phyloP scores from a whole-genome alignment of 2,888 invertebrate species.

The Epirrhoe alternata region DNA sequence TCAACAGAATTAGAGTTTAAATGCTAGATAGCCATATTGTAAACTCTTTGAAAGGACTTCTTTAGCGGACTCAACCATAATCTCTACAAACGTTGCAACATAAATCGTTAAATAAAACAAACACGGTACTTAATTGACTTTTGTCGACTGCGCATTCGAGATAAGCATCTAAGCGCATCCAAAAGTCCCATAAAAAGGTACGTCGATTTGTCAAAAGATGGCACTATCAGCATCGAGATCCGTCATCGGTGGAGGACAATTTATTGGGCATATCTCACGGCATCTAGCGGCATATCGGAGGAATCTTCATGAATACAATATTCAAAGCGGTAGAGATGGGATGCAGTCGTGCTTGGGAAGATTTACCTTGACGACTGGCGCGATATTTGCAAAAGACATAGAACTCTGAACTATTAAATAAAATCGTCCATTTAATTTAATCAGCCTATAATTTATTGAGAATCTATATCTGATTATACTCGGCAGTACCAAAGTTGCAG shows the following conservation, averaged over 20 bases:
- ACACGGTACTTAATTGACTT: neutral
- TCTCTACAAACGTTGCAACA: too few relatives aligned
- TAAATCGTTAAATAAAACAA: neutral
- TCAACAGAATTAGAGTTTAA: too few relatives aligned
- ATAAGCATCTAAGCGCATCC: slow-evolving; percentile 72
- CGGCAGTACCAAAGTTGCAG: too few relatives aligned
- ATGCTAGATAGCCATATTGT: too few relatives aligned
- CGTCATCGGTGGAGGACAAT: slow-evolving; percentile 76
- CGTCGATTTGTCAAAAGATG: slow-evolving; percentile 80
- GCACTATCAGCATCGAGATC: slow-evolving; percentile 76
- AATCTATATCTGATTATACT: too few relatives aligned
- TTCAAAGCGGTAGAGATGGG: slow-evolving; percentile 37
- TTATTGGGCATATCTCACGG: slow-evolving; percentile 75
- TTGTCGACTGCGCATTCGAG: slow-evolving; percentile 5
- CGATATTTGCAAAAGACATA: too few relatives aligned
- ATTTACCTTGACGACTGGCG: neutral
- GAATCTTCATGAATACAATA: slow-evolving; percentile 42
- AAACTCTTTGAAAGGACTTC: too few relatives aligned
- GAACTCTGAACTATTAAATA: too few relatives aligned
- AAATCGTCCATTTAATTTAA: too few relatives aligned
- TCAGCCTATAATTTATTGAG: too few relatives aligned
- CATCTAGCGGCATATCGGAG: slow-evolving; percentile 65
- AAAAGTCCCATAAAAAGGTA: slow-evolving; percentile 71
- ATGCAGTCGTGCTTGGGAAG: slow-evolving; percentile 24
- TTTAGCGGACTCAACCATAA: too few relatives aligned